Conservation (phyloP, 2,113 vertebrate species). For the Pseudopipra pipra region DNA sequence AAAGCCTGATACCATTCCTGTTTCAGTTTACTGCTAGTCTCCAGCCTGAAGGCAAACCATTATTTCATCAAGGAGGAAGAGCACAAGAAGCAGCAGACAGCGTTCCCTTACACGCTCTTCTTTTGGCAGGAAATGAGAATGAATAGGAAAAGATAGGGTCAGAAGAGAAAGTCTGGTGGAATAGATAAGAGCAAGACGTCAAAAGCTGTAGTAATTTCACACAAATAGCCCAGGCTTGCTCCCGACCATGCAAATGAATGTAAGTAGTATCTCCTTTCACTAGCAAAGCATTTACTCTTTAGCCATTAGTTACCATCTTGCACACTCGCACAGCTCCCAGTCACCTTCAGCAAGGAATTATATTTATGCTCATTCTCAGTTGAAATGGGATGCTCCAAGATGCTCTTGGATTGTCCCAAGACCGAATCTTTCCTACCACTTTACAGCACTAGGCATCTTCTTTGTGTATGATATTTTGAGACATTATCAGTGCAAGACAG, state of each 20-base stretch:
- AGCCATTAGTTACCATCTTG: neutral
- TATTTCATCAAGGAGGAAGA: constrained; percentile 33
- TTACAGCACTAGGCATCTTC: neutral
- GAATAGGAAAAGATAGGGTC: constrained; percentile 34
- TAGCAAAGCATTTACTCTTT: constrained; percentile 17
- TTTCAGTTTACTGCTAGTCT: neutral
- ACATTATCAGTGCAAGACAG: neutral
- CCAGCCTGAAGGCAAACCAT: constrained; percentile 15
- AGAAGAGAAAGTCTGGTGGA: constrained; percentile 42
- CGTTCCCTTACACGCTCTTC: neutral
- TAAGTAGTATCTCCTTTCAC: neutral
- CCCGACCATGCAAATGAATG: constrained; percentile 21
- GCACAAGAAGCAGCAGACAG: neutral
- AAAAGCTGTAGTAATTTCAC: constrained; percentile 44
- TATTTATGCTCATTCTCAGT: neutral
- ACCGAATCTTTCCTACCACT: neutral
- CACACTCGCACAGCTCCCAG: neutral
- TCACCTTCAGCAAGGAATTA: neutral
- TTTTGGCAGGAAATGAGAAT: neutral
- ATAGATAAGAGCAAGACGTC: constrained; percentile 50
- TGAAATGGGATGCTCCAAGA: neutral
- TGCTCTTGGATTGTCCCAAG: neutral
- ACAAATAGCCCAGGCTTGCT: neutral
- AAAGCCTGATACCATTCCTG: neutral
- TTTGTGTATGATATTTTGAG: neutral